Evolutionary conservation across 2,888 invertebrate genomes (phyloP), one percentile per base, ranked within the genome.

Genomic region (Troides aeacus): DNA sequence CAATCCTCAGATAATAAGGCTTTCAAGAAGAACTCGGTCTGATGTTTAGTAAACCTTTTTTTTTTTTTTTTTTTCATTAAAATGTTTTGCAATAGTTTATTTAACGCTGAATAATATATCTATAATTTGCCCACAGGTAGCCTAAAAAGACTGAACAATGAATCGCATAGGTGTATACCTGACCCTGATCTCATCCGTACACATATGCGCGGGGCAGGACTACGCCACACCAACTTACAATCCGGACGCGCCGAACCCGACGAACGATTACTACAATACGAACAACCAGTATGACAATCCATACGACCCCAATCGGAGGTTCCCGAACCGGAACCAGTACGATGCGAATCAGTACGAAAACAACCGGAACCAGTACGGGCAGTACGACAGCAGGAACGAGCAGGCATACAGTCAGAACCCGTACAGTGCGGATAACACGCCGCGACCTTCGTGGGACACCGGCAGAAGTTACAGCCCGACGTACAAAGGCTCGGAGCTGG

Each of bases 271-370:
- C 74, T 72, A 73, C 18, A 79, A 79, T 63, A 77, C 77, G 46
- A 80, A 76, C 64, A 86, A 89, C 56, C 85, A 86, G 77, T 89
- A 88, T 77, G 89, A 90, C 64, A 90, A 89, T 70, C 86, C 89
- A 0, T 89, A 88, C 78, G 90, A 90, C 72, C 85, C 86, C n/a
- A 86, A 80, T 64, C 79, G 77, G 67, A 83, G 82, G 68, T 81
- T 77, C 69, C 79, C 79, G 64, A 86, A 79, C 69, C 79, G 78
- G 21, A 85, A 82, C 65, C 84, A 80, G 68, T 83, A 79, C 72
- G 81, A 81, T 66, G 12, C 64, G 39, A 79, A 75, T 50, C 76
- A 73, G 53, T 73, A 74, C 66, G 74, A 77, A 46, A 58, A 69
- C 42, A 76, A 71, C 64, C 71, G 71, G 24, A 76, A 79, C 67